Evolutionary conservation across 1,140 invertebrate species (phyloP), one percentile per base, ranked within the genome.

Genomic region (Brachionus asplanchnoidis): DNA sequence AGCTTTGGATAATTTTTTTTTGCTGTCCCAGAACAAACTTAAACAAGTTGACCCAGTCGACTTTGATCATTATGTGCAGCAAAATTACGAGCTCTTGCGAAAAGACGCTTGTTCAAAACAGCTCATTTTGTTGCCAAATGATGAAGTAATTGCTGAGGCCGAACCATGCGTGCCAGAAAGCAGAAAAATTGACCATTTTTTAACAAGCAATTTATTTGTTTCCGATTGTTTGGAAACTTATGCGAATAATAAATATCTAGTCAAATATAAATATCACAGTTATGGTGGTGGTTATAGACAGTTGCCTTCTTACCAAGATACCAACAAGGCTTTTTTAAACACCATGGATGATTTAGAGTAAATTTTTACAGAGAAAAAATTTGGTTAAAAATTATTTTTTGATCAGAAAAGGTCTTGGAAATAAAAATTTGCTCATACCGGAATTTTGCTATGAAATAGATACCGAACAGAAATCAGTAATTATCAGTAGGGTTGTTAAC

Each of bases 41-140:
- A 82, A 82, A 82, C 79, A 82, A 68, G 53, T 65, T 12, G 79
- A 82, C 3, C 79, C 79, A 42, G 36, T 82, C 20, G 79, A 82
- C 53, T 82, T 65, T 82, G 79, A 82, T 68, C 5, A 44, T 0
- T 82, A 82, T 56, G 32, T 82, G 20, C 6, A 65, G 17, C 79
- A 82, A 32, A 60, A 82, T 44, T 42, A 23, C 12, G 50, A 26
- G n/a, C 36, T 40, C 11, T 46, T 82, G 42, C 50, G 53, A 7
- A 82, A 82, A 68, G 79, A 82, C 28, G 4, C 36, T 17, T 82
- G 79, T 26, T 82, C 65, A 42, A 60, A 68, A 14, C 79, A 82
- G 42, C n/a, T 82, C 3, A 68, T 82, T 36, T 26, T 65, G 26
- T n/a, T 82, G 20, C 79, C 79, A n/a, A 32, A 8, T 23, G 79